phyloP scores from a whole-genome alignment of 1,140 invertebrate genomes.

The Pteromalus puparum region DNA sequence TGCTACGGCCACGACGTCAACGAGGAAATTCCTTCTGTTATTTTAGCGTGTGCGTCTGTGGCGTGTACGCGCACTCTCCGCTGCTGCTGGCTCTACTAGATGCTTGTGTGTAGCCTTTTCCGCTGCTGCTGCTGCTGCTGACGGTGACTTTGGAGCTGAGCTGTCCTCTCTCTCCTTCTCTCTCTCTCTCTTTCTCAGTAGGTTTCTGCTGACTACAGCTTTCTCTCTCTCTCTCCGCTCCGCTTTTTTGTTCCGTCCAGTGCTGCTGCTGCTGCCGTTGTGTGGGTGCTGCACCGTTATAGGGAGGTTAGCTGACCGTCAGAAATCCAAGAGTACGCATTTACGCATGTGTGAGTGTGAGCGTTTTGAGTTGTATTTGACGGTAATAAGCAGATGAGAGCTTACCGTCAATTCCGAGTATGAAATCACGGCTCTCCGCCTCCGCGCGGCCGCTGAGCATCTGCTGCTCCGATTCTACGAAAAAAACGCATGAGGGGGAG shows the following conservation, averaged over 20 bases:
- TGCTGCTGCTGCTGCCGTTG: not conserved
- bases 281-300: not conserved
- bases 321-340: not conserved
- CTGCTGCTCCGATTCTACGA: too few relatives aligned
- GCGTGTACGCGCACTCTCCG: not conserved
- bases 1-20: not conserved
- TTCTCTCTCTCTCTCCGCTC: slow-evolving; percentile 17
- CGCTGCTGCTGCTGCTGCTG: not conserved
- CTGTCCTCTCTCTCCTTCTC: not conserved
- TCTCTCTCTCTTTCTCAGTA: too few relatives aligned
- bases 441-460: too few relatives aligned
- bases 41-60: too few relatives aligned
- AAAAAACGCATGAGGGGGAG: too few relatives aligned
- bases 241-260: not conserved
- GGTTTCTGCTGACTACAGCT: not conserved
- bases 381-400: not conserved
- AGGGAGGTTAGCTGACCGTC: not conserved
- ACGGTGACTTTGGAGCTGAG: not conserved
- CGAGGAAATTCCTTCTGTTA: not conserved
- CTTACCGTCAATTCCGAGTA: not conserved
- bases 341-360: too few relatives aligned
- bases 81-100: not conserved
- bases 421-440: not conserved
- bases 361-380: not conserved
- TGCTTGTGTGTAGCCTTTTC: not conserved